These are phyloP conservation scores for Diadema setosum DNA, from an alignment of 35 echinoderm and acorn worm genomes.

Conservation along the genomic window DNA sequence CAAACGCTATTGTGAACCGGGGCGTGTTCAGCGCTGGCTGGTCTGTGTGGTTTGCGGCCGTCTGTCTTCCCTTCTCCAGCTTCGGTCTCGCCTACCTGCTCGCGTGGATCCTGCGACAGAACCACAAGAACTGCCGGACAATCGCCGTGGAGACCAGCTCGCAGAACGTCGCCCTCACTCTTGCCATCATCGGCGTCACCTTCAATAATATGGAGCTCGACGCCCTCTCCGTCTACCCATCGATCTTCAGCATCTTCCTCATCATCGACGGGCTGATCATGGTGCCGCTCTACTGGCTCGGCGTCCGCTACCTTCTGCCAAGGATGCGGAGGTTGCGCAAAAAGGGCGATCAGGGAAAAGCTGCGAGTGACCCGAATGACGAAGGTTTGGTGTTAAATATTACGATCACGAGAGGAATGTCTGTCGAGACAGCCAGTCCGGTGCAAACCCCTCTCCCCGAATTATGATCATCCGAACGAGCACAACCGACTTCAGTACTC, in stretches of 20 bases:
- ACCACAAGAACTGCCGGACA: constrained; percentile 67
- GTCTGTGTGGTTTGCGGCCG: constrained; percentile 71
- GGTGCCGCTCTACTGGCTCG: constrained; percentile 2
- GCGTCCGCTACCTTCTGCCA: background rate
- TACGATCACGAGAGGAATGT: too few relatives aligned
- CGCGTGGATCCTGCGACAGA: constrained; percentile 59
- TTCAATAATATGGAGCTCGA: constrained; percentile 31
- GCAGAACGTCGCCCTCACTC: constrained; percentile 76
- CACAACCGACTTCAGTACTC: too few relatives aligned
- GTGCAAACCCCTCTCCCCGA: too few relatives aligned
- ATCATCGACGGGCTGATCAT: constrained; percentile 38
- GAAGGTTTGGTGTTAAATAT: too few relatives aligned
- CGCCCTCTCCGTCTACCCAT: constrained; percentile 60
- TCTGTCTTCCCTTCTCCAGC: constrained; percentile 33
- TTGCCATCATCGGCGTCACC: constrained; percentile 71
- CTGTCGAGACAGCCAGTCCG: too few relatives aligned
- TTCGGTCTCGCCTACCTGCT: constrained; percentile 62
- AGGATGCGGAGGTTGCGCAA: background rate
- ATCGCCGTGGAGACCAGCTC: constrained; percentile 86
- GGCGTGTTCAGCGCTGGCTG: constrained; percentile 58
- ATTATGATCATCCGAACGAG: too few relatives aligned
- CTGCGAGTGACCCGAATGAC: too few relatives aligned
- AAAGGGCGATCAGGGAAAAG: too few relatives aligned
- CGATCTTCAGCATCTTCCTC: constrained; percentile 47
- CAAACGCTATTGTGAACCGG: constrained; percentile 71